These are phyloP conservation scores for Mustelus asterias DNA, from an alignment of 2,113 vertebrate genomes.

Conservation along the genomic window DNA sequence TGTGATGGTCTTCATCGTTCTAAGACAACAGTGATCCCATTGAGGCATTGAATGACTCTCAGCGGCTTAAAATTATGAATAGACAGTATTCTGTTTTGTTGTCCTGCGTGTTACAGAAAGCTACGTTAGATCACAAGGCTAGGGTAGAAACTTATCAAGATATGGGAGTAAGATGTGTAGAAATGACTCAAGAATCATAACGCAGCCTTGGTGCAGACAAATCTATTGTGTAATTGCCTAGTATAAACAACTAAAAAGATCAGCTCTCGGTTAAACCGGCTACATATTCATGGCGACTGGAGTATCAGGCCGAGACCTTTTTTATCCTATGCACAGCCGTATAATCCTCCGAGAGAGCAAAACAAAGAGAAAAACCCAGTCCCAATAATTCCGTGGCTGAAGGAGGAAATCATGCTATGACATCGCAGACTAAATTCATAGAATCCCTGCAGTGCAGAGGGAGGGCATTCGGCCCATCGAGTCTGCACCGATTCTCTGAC, in stretches of 20 bases:
- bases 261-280: not conserved
- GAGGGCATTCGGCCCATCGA: too few relatives aligned
- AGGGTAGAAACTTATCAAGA: not conserved
- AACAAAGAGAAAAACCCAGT: too few relatives aligned
- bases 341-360: too few relatives aligned
- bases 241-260: not conserved
- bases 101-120: not conserved
- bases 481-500: too few relatives aligned
- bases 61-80: not conserved
- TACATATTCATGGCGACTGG: not conserved
- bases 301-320: not conserved
- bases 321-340: too few relatives aligned
- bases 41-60: not conserved
- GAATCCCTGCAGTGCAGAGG: too few relatives aligned
- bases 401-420: too few relatives aligned
- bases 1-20: not conserved
- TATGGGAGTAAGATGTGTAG: not conserved
- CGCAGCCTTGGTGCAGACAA: not conserved
- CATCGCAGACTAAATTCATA: too few relatives aligned
- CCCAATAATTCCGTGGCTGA: too few relatives aligned
- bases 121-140: not conserved
- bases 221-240: not conserved
- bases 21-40: not conserved
- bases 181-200: not conserved
- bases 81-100: not conserved